Percentiles rank a stretch among this genome's conserved stretches.
Conservation (phyloP, 2,797 vertebrate genomes). For the Meriones psammophilus region DNA sequence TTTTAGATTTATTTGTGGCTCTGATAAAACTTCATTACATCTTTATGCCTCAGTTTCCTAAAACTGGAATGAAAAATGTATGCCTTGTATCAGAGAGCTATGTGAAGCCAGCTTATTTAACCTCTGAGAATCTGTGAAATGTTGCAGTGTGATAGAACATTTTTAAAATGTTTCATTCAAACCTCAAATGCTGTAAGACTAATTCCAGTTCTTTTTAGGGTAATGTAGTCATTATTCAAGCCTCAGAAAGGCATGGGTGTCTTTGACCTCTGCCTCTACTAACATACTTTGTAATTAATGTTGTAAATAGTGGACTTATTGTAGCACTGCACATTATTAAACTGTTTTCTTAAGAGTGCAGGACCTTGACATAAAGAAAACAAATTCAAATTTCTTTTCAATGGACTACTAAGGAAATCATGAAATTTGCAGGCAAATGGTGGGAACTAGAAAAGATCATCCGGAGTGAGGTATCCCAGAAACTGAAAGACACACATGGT, state of each 20-base stretch:
- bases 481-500: too few species aligned
- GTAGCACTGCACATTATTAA: slow-evolving; percentile 15
- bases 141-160: slow-evolving; percentile 26
- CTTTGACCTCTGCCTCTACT: neutral
- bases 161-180: slow-evolving; percentile 42
- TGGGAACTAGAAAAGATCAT: too few species aligned
- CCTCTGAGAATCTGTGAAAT: slow-evolving; percentile 65
- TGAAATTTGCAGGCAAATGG: too few species aligned
- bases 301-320: neutral
- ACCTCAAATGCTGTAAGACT: slow-evolving; percentile 56
- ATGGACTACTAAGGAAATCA: too few species aligned
- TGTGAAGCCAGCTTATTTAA: slow-evolving; percentile 56
- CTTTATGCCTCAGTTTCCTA: slow-evolving; percentile 48
- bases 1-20: slow-evolving; percentile 35
- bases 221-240: slow-evolving; percentile 63
- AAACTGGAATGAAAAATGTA: slow-evolving; percentile 46
- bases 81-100: slow-evolving; percentile 19
- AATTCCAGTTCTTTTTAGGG: slow-evolving; percentile 54
- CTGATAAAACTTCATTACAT: neutral
- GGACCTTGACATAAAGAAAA: slow-evolving; percentile 55
- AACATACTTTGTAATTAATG: slow-evolving; percentile 53
- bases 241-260: slow-evolving; percentile 9
- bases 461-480: too few species aligned
- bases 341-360: slow-evolving; percentile 49
- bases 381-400: slow-evolving; percentile 20